phyloP scores from a whole-genome alignment of 1,140 invertebrate genomes.

The Drosophila nikananu region DNA sequence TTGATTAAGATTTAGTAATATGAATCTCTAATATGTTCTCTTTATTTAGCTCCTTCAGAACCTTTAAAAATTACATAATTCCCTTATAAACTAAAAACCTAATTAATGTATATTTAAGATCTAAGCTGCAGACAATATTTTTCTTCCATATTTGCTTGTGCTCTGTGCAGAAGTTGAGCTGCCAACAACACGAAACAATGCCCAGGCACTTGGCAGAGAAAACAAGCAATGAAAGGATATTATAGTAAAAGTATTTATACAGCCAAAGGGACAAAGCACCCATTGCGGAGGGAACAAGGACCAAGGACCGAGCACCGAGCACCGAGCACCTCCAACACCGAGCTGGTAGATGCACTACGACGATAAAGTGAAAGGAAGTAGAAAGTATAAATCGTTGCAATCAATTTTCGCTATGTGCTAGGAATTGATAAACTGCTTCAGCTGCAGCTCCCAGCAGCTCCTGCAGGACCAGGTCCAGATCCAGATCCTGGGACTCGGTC shows the following conservation, averaged over 20 bases:
- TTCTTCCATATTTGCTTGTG: background rate
- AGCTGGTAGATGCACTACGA: conserved; percentile 58
- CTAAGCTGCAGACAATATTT: background rate
- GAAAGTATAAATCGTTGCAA: conserved; percentile 84
- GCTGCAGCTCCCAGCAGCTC: conserved; percentile 18
- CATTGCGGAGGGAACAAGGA: conserved; percentile 15
- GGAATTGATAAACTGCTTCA: conserved; percentile 79
- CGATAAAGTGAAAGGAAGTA: conserved; percentile 84
- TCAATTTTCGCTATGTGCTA: conserved; percentile 83
- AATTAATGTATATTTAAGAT: background rate
- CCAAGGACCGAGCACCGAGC: background rate
- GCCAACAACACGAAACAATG: conserved; percentile 69
- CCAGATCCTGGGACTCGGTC: conserved; percentile 21
- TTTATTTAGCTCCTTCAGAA: too few species aligned
- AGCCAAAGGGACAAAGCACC: conserved; percentile 66
- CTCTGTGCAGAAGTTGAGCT: conserved; percentile 11
- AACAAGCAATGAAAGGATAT: conserved; percentile 83
- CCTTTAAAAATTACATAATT: background rate
- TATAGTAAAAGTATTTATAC: conserved; percentile 82
- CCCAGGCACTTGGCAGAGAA: conserved; percentile 72
- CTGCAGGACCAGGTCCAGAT: conserved; percentile 36
- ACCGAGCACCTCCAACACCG: conserved; percentile 12
- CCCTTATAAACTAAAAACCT: too few species aligned
- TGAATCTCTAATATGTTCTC: too few species aligned
- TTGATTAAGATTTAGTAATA: too few species aligned